These are phyloP conservation scores for Antennarius maculatus DNA, from an alignment of 2,797 vertebrate species.

Conservation along the genomic window DNA sequence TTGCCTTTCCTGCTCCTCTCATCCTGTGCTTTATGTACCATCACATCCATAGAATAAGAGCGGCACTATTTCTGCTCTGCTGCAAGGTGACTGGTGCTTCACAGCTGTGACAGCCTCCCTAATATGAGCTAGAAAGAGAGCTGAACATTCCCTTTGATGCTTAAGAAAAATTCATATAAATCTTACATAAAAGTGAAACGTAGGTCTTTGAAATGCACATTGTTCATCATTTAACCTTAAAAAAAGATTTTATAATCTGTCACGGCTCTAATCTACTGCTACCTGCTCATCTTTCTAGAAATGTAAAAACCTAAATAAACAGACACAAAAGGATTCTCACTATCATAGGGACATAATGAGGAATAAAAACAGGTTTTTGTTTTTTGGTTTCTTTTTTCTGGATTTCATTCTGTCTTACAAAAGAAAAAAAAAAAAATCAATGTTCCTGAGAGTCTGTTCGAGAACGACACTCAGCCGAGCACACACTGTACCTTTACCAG, in stretches of 20 bases:
- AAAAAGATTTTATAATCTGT: background rate
- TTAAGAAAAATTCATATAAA: conserved; percentile 8
- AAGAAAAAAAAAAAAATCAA: conserved; percentile 16
- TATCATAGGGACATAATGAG: conserved; percentile 22
- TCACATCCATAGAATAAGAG: conserved; percentile 71
- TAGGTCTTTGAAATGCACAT: background rate
- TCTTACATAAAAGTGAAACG: background rate
- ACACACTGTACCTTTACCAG: too few species aligned
- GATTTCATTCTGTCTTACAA: background rate
- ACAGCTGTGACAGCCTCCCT: conserved; percentile 43
- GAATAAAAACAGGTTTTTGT: conserved; percentile 34
- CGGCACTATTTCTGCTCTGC: conserved; percentile 77
- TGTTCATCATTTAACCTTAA: background rate
- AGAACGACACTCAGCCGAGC: too few species aligned
- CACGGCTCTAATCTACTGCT: background rate
- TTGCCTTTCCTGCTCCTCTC: conserved; percentile 78
- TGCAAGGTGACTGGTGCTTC: conserved; percentile 82
- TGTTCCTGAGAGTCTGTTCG: background rate
- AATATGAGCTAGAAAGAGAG: conserved; percentile 20
- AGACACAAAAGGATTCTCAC: background rate
- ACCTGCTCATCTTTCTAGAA: conserved; percentile 1
- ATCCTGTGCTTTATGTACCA: conserved; percentile 82
- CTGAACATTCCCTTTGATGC: conserved; percentile 10
- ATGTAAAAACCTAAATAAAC: background rate
- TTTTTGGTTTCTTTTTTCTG: conserved; percentile 9